Base-by-base conservation (phyloP, 1,140 invertebrate species). In the Arion vulgaris region DNA sequence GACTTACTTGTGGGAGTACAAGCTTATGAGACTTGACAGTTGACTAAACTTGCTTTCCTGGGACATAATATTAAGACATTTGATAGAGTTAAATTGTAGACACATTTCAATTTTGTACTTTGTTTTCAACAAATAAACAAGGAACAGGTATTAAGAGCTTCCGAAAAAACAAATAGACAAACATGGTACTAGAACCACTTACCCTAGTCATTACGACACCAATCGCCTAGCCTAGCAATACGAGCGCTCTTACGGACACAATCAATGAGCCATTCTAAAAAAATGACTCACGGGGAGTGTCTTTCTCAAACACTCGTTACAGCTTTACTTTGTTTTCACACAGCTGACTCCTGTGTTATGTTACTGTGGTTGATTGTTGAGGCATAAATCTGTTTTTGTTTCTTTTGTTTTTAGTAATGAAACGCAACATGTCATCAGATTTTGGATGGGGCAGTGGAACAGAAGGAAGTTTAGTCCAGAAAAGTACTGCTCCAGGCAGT, bases 331-430 rank as follows among this genome's bases (percentile, higher is more conserved):
- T 57, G 51, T 11, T 26, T 2, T 15, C 15, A 15, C 5, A 57
- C 9, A 4, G 51, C 2, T 57, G 51, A 57, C 5, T 23, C 4
- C 23, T 45, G 41, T 45, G 41, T 57, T 57, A 17, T 57, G 2
- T 23, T 57, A 17, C 51, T 57, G 19, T 9, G 19, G 45, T 11
- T 49, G 45, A 11, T 49, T 49, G 45, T 49, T 49, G 45, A 49
- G 19, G 19, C n/a, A n/a, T n/a, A n/a, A n/a, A n/a, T n/a, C n/a
- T n/a, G 26, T 62, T 5, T 62, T n/a, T 77, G 32, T 38, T 69
- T 80, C 53, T n/a, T 80, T 38, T 71, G 39, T 80, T 80, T 66
- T 80, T 66, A 80, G 78, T 80, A 41, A 71, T 80, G 78, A 80
- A 80, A 71, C 66, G 78, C 78, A 80, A 71, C 66, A 38, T 71